Evolutionary conservation across 2,113 vertebrate genomes (phyloP).

Genomic region (Mugil cephalus): DNA sequence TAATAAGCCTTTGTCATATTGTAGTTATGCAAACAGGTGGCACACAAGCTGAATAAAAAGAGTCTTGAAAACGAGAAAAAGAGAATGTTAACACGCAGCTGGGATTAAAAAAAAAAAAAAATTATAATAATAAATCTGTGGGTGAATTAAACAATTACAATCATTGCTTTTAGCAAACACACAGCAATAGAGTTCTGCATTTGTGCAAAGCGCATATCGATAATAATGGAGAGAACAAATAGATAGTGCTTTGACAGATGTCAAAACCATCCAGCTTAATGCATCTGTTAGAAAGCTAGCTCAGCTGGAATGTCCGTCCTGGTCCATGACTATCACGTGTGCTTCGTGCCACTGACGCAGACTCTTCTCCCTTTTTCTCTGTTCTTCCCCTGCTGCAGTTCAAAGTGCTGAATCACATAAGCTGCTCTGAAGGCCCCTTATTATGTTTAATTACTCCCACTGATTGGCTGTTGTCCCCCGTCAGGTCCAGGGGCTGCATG

Average conservation of each 20-base stretch:
- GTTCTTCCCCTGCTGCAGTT: neutral
- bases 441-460: slow-evolving; percentile 47
- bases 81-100: neutral
- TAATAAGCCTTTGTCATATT: slow-evolving; percentile 8
- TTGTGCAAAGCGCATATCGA: neutral
- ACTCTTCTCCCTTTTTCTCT: neutral
- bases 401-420: slow-evolving; percentile 24
- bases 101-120: slow-evolving; percentile 22
- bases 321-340: neutral
- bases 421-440: slow-evolving; percentile 19
- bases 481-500: slow-evolving; percentile 15
- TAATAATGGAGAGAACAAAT: slow-evolving; percentile 31
- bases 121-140: slow-evolving; percentile 8
- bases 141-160: neutral
- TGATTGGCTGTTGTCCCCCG: slow-evolving; percentile 33
- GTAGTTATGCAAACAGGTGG: slow-evolving; percentile 35
- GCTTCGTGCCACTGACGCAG: too few relatives aligned
- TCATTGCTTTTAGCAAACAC: too few relatives aligned
- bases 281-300: slow-evolving; percentile 10
- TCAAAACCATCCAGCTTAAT: slow-evolving; percentile 17
- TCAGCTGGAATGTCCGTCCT: neutral
- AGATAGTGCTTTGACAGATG: slow-evolving; percentile 11
- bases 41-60: slow-evolving; percentile 14
- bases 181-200: too few relatives aligned
- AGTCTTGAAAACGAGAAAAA: too few relatives aligned